Base-by-base conservation (phyloP, 2,888 invertebrate species). In the Sarcophaga rosellei region DNA sequence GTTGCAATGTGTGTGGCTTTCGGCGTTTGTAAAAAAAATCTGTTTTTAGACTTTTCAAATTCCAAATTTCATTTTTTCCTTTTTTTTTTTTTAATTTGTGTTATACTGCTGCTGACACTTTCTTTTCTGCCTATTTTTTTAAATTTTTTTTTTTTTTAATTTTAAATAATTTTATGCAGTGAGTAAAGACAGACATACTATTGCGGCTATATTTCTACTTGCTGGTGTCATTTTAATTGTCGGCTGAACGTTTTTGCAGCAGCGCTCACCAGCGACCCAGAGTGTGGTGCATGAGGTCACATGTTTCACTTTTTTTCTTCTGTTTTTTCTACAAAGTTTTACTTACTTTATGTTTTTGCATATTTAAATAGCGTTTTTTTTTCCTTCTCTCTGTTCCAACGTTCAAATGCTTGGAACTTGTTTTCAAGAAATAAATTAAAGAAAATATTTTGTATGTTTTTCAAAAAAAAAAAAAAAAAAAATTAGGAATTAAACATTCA, bases 1-100 rank as follows among this genome's bases (percentile, higher is more conserved):
- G 53, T 53, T 53, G 53, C 83, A 80, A 65, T 63, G 62, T 83
- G 79, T 83, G 86, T 83, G 86, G 86, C 68, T 57, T 63, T 44
- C 10, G 35, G 35, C 23, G 21, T 73, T 79, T 68, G 74, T 74
- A 59, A 45, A n/a, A 53, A 20, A 63, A 44, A 44, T 10, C 45
- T 66, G 57, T 66, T 35, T 65, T 65, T 23, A 3, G 23, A 21
- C 53, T 57, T 63, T 44, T 47, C 59, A 63, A 70, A 69, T 59
- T 63, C 44, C 74, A 68, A 63, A 35, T 35, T 35, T 35, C 1
- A 35, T 0, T 8, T 35, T 35, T 35, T 10, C 8, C 8, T 76
- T 70, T 78, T 82, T 83, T 75, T 80, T 83, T 21, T 53, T 53
- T 53, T 53, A 53, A 53, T 53, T 15, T 53, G 53, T 53, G 53